Evolutionary conservation across 2,888 invertebrate species (phyloP), one percentile per base, ranked within the genome.

Genomic region (Toxonevra muliebris): DNA sequence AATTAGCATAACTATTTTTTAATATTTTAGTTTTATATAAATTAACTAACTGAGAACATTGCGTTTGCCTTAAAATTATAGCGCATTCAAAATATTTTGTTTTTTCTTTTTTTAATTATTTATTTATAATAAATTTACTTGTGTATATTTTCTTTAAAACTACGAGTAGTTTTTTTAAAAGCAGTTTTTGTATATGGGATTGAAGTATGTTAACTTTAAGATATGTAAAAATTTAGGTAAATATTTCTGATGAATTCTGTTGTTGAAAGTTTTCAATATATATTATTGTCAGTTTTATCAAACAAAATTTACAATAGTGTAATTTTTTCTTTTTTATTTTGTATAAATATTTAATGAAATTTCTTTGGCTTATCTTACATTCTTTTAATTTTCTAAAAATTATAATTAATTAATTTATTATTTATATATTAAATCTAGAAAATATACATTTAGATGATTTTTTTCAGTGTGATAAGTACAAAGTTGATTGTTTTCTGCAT

Each of bases 311-410:
- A 4, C 7, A 79, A 72, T 75, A 74, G 76, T 79, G 57, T 57
- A 64, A 57, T 57, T 45, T 48, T 40, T 57, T 58, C 58, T 63
- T 54, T 55, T 10, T 57, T 55, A 10, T 54, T 76, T 76, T 61
- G 41, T 43, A 66, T 61, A 64, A 61, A 62, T 65, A 63, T 68
- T 73, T 73, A 69, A 74, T 76, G 70, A 73, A 71, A 74, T 76
- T 80, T 82, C 83, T 83, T 83, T 83, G 83, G 83, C 84, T 83
- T 84, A 83, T 81, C 84, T 84, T 83, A 84, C 73, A 77, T 73
- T 75, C 72, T 73, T 76, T 74, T 71, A 69, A 61, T 15, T 55
- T 60, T 55, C 15, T 41, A 54, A 43, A 55, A 50, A 62, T 54
- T 63, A 63, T 30, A 30, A 2, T 30, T 30, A 58, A 58, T 41